Base-by-base conservation (phyloP, 2,888 invertebrate genomes). In the Cheilosia urbana region DNA sequence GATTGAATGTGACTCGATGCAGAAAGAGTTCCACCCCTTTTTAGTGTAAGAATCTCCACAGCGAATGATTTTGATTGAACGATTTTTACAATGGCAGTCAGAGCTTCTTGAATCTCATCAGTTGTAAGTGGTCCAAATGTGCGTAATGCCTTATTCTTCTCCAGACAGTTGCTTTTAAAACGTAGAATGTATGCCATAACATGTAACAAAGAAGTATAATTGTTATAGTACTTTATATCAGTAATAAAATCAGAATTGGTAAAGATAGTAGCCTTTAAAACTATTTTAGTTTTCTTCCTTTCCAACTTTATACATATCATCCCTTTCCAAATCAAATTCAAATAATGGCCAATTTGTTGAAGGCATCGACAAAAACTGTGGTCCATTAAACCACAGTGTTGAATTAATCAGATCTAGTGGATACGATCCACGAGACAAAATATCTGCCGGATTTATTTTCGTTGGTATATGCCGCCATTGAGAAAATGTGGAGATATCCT, bases 21-120 rank as follows among this genome's bases (percentile, higher is more conserved):
- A n/a, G n/a, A n/a, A n/a, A n/a, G n/a, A n/a, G n/a, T 79, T 24
- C 87, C 85, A 47, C 84, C 87, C 45, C 78, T 68, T 47, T 19
- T 24, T 34, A 75, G 21, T 9, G 17, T 19, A 19, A 37, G 49
- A 15, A 81, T 45, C 47, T 82, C 73, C 51, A 13, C 15, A 21
- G 17, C 15, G 27, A 78, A 84, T 19, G 37, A n/a, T n/a, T n/a
- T n/a, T n/a, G n/a, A n/a, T n/a, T n/a, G n/a, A n/a, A n/a, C n/a
- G n/a, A n/a, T n/a, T n/a, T n/a, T n/a, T n/a, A n/a, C n/a, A n/a
- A n/a, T n/a, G n/a, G n/a, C n/a, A n/a, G n/a, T n/a, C 5, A 78
- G 37, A 30, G 73, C 51, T 34, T 57, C 37, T 7, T 55, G 58
- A 5, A 73, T 45, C 11, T 82, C 75, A 45, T 78, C 49, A 27